Conservation (phyloP, 2,113 vertebrate genomes). For the Genyomyrus donnyi region DNA sequence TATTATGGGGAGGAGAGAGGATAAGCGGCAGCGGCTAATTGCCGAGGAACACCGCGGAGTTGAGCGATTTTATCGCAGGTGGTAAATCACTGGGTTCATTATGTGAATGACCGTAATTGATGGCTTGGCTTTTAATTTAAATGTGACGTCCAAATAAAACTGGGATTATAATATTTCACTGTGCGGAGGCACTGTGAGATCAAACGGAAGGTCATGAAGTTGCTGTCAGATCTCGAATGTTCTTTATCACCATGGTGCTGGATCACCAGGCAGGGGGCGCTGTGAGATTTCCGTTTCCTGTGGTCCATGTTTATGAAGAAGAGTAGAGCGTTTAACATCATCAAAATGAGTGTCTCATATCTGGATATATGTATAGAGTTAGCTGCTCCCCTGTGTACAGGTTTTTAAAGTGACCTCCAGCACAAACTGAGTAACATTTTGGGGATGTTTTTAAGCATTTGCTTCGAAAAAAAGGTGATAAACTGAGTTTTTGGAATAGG, state of each 20-base stretch:
- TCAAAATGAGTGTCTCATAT: neutral
- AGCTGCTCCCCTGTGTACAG: neutral
- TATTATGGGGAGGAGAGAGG: neutral
- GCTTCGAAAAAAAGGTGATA: neutral
- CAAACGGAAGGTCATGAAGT: constrained; percentile 27
- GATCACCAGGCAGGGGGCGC: neutral
- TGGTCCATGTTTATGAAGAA: neutral
- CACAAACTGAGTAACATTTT: neutral
- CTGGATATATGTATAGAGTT: neutral
- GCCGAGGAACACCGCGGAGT: neutral
- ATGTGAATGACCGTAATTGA: constrained; percentile 22
- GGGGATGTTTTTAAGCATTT: neutral
- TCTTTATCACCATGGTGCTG: neutral
- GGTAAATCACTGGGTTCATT: constrained; percentile 17
- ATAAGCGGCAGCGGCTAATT: constrained; percentile 21
- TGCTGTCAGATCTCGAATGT: neutral
- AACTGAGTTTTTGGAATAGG: neutral
- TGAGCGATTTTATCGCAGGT: constrained; percentile 1
- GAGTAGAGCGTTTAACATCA: neutral
- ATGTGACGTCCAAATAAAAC: constrained; percentile 26
- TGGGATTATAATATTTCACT: constrained; percentile 29
- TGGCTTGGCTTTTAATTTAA: constrained; percentile 25
- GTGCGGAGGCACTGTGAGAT: neutral
- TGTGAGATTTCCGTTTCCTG: neutral
- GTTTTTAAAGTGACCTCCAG: neutral